phyloP scores from a whole-genome alignment of 2,888 invertebrate species.

The Loripinus fragilis region DNA sequence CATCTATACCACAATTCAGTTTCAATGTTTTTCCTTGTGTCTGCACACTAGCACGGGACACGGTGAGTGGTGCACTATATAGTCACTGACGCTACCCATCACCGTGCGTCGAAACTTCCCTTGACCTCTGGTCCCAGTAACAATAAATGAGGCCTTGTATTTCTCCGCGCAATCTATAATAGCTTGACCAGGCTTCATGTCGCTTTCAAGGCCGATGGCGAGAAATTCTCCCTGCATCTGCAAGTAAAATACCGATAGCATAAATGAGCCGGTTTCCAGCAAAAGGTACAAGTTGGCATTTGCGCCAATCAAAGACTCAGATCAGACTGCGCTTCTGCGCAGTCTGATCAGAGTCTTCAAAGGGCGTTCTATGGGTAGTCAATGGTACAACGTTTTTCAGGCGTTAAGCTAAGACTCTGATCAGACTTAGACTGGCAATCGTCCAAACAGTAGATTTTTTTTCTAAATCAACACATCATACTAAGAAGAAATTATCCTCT shows the following conservation, averaged over 20 bases:
- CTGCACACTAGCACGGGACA: slow-evolving; percentile 67
- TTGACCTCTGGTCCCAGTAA: slow-evolving; percentile 72
- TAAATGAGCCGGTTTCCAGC: no score
- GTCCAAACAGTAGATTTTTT: no score
- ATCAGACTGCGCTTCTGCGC: no score
- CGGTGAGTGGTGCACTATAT: slow-evolving; percentile 70
- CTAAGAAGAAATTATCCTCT: no score
- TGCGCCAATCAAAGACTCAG: no score
- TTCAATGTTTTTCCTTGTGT: slow-evolving; percentile 43
- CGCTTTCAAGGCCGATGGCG: slow-evolving; percentile 63
- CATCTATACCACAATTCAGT: background rate
- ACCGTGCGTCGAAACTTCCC: slow-evolving; percentile 69
- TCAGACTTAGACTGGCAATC: no score
- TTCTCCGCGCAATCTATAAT: slow-evolving; percentile 64
- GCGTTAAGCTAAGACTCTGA: no score
- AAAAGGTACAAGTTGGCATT: no score
- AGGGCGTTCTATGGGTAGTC: no score
- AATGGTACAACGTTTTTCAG: no score
- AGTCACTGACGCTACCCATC: slow-evolving; percentile 72
- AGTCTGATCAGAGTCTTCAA: no score
- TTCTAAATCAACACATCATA: no score
- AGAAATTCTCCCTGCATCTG: slow-evolving; percentile 64
- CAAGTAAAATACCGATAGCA: slow-evolving; percentile 19
- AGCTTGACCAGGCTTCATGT: slow-evolving; percentile 68
- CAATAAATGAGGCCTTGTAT: slow-evolving; percentile 64